Evolutionary conservation across 2,113 vertebrate species (phyloP), one percentile per base, ranked within the genome.

Genomic region (Melanocharis versteri): DNA sequence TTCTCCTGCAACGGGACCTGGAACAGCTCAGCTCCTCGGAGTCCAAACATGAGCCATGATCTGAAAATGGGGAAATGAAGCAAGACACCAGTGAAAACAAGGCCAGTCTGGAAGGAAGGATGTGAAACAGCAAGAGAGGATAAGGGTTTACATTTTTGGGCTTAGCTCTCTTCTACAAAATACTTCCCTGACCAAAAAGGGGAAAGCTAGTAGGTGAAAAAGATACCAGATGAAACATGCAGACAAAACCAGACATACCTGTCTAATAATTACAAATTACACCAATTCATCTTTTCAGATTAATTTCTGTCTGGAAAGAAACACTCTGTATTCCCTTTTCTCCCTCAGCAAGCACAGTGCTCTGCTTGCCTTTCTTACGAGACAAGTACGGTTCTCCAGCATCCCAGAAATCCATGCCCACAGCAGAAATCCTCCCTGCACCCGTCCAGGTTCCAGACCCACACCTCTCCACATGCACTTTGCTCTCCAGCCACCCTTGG

Each of bases 361-460:
- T 54, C 54, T 79, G 30, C 30, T 64, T 37, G 39, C 23, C 48
- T 71, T 81, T 30, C 62, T 35, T 48, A 18, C 2, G 56, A 83
- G 80, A 64, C 40, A 60, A 50, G 26, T 31, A 35, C 8, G 0
- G 0, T 35, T 72, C 65, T 71, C 19, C 51, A 91, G 65, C 61
- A 62, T 7, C 39, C 0, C 1, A 50, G 24, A 80, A 50, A 80
- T 4, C 30, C 21, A 2, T 7, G 19, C 10, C 50, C 23, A 5
- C 23, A 35, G 31, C 24, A 79, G 45, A 84, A 84, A 68, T 1
- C 3, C 21, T 51, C 26, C 53, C 48, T 50, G 70, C 45, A 60
- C 33, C 65, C 7, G 1, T 1, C 37, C 5, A 0, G 18, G 10
- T 37, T 19, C 64, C 53, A 72, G 31, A 50, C 50, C 62, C 44